Base-by-base conservation (phyloP, 37 sponge, comb jelly and placozoan genomes). In the Hexactinellida sp. region DNA sequence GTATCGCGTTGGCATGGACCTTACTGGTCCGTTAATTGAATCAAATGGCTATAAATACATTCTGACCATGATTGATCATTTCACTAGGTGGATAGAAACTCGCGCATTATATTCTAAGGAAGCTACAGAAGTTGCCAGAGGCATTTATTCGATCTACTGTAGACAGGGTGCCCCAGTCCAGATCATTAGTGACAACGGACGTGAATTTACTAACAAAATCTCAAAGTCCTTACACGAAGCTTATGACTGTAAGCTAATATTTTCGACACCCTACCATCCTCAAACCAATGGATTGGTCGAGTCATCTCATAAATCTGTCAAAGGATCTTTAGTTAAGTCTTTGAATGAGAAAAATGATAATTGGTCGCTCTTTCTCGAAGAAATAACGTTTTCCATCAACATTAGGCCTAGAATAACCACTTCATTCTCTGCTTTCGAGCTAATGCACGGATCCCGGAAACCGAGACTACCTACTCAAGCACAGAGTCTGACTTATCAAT, bases 371-470 rank as follows among this genome's bases (percentile, higher is more conserved):
- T 63, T 1, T 28, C 76, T 63, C 13, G 76, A 63, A 63, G 76
- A 63, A n/a, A 63, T 63, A 63, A 63, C 76, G 5, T 63, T 63
- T 63, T 5, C 30, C 25, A 63, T 63, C 76, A 63, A 63, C 13
- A 63, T 63, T 23, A 63, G 76, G 76, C 30, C 76, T 21, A 63
- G 76, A 63, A 63, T 7, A 25, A 63, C 76, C 13, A 23, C 76
- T 21, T 63, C 76, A 5, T 63, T 63, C 76, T 63, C 76, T 25
- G 76, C 76, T 63, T 63, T 63, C n/a, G 76, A 63, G 76, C 76
- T 32, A n/a, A 63, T 63, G 32, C 76, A 63, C 30, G 21, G 76
- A 21, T 63, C 76, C 3, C 76, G 76, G 52, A 47, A 47, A 47
- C 52, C 16, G 9, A 9, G 52, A 47, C 52, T 47, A 19, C 52